Evolutionary conservation across 2,888 invertebrate genomes (phyloP), one percentile per base, ranked within the genome.

Genomic region (Unio delphinus): DNA sequence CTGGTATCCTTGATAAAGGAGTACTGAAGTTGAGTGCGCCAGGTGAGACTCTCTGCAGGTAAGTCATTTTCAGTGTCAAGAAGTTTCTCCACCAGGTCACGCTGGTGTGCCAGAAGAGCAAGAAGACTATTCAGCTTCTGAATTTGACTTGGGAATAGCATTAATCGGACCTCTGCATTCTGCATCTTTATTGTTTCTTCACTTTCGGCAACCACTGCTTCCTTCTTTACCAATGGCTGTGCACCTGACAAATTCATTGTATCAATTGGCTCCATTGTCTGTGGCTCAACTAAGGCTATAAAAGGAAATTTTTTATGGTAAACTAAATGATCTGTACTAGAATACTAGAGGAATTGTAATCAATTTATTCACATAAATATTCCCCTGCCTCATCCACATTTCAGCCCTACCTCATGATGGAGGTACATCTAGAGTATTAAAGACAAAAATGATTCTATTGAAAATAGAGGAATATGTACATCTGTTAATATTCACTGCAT

Each of bases 81-180:
- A 55, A 83, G 74, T 30, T 82, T 68, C 74, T 81, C 78, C 61
- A 78, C 74, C 45, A 84, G 76, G 70, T 86, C 86, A 55, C 86
- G 73, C 64, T 84, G 79, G 74, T 88, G 85, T 34, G 86, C 84
- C 61, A 88, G 74, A 20, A 87, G 79, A 5, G 86, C 80, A 57
- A 89, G 75, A 20, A 89, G 69, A 59, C 78, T 78, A 63, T 80
- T 82, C 55, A 88, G 80, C 75, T 89, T 89, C 72, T 87, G 87
- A 34, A 88, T 82, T 83, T 88, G 88, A 72, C 85, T 82, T 3
- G 88, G 88, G 73, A 87, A 87, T 67, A 88, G 74, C 80, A 86
- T 80, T 61, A 86, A 80, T 69, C 80, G 83, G n/a, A 83, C 65
- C 28, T 83, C 82, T 3, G 71, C 71, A 8, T 75, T 62, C 20